Evolutionary conservation across 2,888 invertebrate genomes (phyloP).

Genomic region (Tholera decimalis): DNA sequence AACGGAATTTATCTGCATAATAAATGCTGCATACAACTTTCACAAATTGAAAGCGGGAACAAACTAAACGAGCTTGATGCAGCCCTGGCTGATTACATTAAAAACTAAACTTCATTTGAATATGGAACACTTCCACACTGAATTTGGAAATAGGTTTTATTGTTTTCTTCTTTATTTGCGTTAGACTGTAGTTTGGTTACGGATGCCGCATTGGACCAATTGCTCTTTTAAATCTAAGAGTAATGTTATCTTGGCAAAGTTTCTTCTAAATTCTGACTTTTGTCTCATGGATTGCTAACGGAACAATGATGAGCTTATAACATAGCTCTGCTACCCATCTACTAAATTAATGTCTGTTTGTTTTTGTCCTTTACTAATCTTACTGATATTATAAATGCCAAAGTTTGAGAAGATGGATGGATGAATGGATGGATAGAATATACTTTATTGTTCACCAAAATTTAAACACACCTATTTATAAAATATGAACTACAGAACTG

Average conservation of each 20-base stretch:
- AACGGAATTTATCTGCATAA: slow-evolving; percentile 61
- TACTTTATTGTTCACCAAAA: too few relatives aligned
- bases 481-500: too few relatives aligned
- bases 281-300: too few relatives aligned
- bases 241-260: background rate
- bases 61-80: slow-evolving; percentile 48
- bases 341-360: too few relatives aligned
- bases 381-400: too few relatives aligned
- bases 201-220: slow-evolving; percentile 35
- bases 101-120: slow-evolving; percentile 55
- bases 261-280: background rate
- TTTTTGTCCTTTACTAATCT: too few relatives aligned
- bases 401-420: too few relatives aligned
- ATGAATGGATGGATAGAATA: too few relatives aligned
- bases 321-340: too few relatives aligned
- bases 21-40: slow-evolving; percentile 60
- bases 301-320: too few relatives aligned
- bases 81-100: slow-evolving; percentile 52
- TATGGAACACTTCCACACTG: slow-evolving; percentile 42
- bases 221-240: background rate
- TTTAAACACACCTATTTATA: too few relatives aligned
- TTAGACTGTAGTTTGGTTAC: slow-evolving; percentile 29
- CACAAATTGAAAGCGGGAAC: slow-evolving; percentile 60
- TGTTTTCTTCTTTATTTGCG: slow-evolving; percentile 44
- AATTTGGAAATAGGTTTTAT: slow-evolving; percentile 35